Percentiles rank a stretch among this genome's conserved stretches.
Conservation (phyloP, 2,888 invertebrate genomes). For the Drosophila nigricruria region DNA sequence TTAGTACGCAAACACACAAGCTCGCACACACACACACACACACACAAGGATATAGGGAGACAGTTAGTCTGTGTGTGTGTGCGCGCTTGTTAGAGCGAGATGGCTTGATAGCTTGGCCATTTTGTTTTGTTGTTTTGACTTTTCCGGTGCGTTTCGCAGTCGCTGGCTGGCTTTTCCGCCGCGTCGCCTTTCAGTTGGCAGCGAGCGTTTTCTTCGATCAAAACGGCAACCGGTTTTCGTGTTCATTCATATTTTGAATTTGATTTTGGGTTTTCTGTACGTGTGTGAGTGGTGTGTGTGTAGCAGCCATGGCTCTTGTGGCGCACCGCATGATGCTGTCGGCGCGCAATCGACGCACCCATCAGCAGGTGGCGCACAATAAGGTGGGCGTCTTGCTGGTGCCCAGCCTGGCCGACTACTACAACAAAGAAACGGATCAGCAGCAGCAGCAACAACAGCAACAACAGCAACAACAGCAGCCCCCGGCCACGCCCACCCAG, state of each 20-base stretch:
- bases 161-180: conserved; percentile 44
- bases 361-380: conserved; percentile 70
- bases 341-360: conserved; percentile 59
- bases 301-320: conserved; percentile 74
- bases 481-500: conserved; percentile 21
- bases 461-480: conserved; percentile 33
- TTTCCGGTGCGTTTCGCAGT: conserved; percentile 73
- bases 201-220: conserved; percentile 75
- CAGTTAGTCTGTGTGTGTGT: conserved; percentile 17
- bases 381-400: conserved; percentile 79
- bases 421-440: conserved; percentile 40
- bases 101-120: conserved; percentile 37
- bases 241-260: conserved; percentile 25
- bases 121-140: conserved; percentile 55
- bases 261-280: neutral
- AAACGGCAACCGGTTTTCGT: conserved; percentile 35
- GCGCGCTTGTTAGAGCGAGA: conserved; percentile 44
- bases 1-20: conserved; percentile 55
- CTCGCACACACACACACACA: conserved; percentile 11
- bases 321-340: conserved; percentile 83
- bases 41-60: conserved; percentile 2
- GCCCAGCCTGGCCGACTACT: conserved; percentile 71
- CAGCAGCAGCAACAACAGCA: conserved; percentile 23
- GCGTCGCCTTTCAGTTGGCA: conserved; percentile 58
- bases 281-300: neutral